Evolutionary conservation across 2,797 vertebrate genomes (phyloP).

Genomic region (Knipowitschia caucasica): DNA sequence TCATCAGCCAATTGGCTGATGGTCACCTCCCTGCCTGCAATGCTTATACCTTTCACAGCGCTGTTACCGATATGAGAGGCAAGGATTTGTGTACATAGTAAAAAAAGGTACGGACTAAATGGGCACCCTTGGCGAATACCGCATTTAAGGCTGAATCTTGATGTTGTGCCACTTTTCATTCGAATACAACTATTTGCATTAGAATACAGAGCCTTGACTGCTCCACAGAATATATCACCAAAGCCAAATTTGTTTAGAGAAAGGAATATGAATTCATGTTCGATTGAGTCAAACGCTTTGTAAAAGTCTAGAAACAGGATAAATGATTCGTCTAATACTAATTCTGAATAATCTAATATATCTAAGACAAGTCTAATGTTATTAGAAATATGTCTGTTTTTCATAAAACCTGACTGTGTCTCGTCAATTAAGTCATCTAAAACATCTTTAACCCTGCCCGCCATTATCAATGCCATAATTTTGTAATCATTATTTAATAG

Average conservation of each 20-base stretch:
- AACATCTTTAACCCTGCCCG: not conserved
- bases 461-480: not conserved
- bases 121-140: not conserved
- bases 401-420: conserved; percentile 1
- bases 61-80: not conserved
- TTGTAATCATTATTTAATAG: not conserved
- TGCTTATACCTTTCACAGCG: too few relatives aligned
- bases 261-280: not conserved
- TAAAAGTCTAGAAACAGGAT: not conserved
- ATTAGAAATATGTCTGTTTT: not conserved
- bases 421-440: not conserved
- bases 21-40: not conserved
- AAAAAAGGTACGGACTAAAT: not conserved
- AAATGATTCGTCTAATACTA: not conserved
- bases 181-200: not conserved
- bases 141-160: not conserved
- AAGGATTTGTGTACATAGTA: not conserved
- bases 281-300: conserved; percentile 1
- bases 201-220: not conserved
- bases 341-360: not conserved
- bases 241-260: not conserved
- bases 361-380: not conserved
- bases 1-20: not conserved
- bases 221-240: not conserved
- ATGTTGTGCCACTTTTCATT: conserved; percentile 1